phyloP scores from a whole-genome alignment of 2,888 invertebrate genomes.

The Erebia aethiops region DNA sequence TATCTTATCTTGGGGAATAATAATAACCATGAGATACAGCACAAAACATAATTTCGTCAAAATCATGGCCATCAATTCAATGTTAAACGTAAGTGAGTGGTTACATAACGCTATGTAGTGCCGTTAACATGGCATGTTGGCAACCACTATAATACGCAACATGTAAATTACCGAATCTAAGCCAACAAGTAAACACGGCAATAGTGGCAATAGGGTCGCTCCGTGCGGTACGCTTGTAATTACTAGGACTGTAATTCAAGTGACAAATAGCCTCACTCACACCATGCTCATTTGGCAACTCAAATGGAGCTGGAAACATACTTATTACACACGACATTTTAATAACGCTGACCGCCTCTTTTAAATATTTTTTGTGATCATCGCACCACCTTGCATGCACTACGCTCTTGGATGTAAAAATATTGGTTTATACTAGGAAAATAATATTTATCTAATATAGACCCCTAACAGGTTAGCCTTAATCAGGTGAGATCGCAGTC shows the following conservation, averaged over 20 bases:
- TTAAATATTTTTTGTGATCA: no score
- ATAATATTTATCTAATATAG: no score
- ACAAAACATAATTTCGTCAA: not conserved
- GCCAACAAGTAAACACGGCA: conserved; percentile 49
- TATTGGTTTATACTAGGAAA: no score
- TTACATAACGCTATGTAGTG: conserved; percentile 6
- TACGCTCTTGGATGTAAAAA: no score
- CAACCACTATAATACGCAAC: conserved; percentile 38
- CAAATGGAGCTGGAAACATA: not conserved
- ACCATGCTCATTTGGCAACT: conserved; percentile 4
- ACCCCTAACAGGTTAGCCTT: no score
- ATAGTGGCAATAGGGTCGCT: conserved; percentile 43
- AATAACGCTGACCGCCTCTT: no score
- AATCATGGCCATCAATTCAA: conserved; percentile 7
- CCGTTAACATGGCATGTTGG: conserved; percentile 18
- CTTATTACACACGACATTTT: not conserved
- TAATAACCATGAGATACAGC: not conserved
- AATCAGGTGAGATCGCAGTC: no score
- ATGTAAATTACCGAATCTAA: conserved; percentile 52
- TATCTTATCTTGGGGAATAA: not conserved
- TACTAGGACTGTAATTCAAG: conserved; percentile 20
- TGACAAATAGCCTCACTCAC: conserved; percentile 20
- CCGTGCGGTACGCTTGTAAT: conserved; percentile 19
- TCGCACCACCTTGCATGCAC: no score
- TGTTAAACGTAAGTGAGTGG: conserved; percentile 12